phyloP scores from a whole-genome alignment of 2,888 invertebrate species.

The Synanthedon andrenaeformis region DNA sequence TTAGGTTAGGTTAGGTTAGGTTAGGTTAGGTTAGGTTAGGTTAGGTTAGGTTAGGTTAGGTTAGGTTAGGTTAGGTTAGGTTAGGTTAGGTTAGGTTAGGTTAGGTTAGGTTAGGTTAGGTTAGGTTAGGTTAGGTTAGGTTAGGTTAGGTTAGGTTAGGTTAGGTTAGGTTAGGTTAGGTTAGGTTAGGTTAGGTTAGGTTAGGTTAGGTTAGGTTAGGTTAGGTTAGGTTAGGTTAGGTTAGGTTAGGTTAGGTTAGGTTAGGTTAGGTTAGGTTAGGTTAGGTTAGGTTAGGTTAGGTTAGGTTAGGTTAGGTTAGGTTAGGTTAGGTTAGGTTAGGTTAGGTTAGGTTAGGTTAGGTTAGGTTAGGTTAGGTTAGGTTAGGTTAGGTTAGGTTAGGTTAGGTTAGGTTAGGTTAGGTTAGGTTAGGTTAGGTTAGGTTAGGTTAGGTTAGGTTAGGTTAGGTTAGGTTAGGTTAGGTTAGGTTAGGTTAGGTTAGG shows the following conservation, averaged over 20 bases:
- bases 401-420: conserved; percentile 1
- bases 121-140: conserved; percentile 1
- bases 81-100: conserved; percentile 1
- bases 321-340: conserved; percentile 2
- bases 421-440: conserved; percentile 1
- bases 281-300: conserved; percentile 4
- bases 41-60: conserved; percentile 1
- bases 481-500: conserved; percentile 1
- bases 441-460: conserved; percentile 1
- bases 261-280: conserved; percentile 4
- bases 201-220: conserved; percentile 1
- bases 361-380: conserved; percentile 1
- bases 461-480: conserved; percentile 1
- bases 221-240: conserved; percentile 1
- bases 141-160: conserved; percentile 1
- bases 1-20: conserved; percentile 6
- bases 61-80: conserved; percentile 1
- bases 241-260: conserved; percentile 2
- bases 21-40: conserved; percentile 4
- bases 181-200: conserved; percentile 1
- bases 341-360: conserved; percentile 1
- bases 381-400: conserved; percentile 1
- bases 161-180: conserved; percentile 1
- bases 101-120: conserved; percentile 1
- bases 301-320: conserved; percentile 5